Evolutionary conservation across 2,113 vertebrate species (phyloP).

Genomic region (Notothenia coriiceps): DNA sequence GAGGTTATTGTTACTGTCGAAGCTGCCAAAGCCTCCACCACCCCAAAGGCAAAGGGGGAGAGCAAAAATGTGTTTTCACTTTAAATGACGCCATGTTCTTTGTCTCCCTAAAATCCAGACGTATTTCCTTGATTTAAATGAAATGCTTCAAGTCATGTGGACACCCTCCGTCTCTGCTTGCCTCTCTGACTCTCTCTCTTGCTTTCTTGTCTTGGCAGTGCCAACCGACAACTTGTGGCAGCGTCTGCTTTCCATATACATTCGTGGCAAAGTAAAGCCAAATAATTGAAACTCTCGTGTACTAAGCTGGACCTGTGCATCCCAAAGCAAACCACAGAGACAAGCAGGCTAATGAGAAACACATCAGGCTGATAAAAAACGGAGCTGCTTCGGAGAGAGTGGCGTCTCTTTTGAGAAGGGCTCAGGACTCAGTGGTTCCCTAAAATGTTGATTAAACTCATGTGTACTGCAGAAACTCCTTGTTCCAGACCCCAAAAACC

Average conservation of each 20-base stretch:
- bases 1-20: conserved; percentile 68
- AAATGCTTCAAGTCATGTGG: conserved; percentile 64
- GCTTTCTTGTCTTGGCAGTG: conserved; percentile 46
- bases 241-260: conserved; percentile 72
- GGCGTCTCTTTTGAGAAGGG: conserved; percentile 55
- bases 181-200: conserved; percentile 34
- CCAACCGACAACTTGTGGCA: conserved; percentile 68
- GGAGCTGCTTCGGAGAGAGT: conserved; percentile 46
- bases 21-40: conserved; percentile 70
- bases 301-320: conserved; percentile 73
- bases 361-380: conserved; percentile 76
- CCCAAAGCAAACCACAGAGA: conserved; percentile 70
- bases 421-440: conserved; percentile 68
- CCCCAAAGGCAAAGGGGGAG: conserved; percentile 55
- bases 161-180: conserved; percentile 48
- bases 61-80: conserved; percentile 77
- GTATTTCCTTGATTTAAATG: conserved; percentile 72
- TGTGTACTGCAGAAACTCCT: conserved; percentile 69
- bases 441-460: conserved; percentile 81
- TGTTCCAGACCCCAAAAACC: conserved; percentile 76
- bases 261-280: conserved; percentile 67
- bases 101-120: conserved; percentile 66
- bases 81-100: conserved; percentile 72
- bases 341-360: conserved; percentile 78
- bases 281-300: conserved; percentile 73